phyloP scores from a whole-genome alignment of 2,888 invertebrate genomes.

The Folsomia candida region DNA sequence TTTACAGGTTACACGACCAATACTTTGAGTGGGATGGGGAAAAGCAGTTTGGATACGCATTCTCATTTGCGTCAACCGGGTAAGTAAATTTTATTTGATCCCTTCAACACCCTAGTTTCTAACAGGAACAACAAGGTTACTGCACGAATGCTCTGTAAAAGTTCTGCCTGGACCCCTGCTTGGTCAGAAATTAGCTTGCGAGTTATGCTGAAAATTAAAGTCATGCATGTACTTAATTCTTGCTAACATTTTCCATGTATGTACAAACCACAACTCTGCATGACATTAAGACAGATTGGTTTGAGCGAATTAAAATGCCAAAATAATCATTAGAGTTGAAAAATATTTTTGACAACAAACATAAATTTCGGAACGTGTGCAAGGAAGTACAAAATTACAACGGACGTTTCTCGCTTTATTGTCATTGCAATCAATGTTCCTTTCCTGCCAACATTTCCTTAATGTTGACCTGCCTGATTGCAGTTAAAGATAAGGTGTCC shows the following conservation, averaged over 20 bases:
- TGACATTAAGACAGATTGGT: not conserved
- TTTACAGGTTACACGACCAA: conserved; percentile 82
- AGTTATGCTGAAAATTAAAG: too few species aligned
- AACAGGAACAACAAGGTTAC: conserved; percentile 1
- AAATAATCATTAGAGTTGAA: too few species aligned
- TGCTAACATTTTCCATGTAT: too few species aligned
- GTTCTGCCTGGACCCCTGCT: too few species aligned
- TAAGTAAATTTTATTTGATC: conserved; percentile 55
- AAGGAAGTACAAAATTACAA: not conserved
- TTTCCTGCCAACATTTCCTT: conserved; percentile 50
- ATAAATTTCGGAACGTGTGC: too few species aligned
- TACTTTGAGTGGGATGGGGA: conserved; percentile 73
- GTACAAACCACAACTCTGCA: too few species aligned
- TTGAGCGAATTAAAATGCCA: not conserved
- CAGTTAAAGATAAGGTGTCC: conserved; percentile 42
- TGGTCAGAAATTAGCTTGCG: too few species aligned
- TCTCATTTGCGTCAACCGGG: conserved; percentile 87
- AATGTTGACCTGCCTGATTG: conserved; percentile 45
- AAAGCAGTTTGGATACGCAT: conserved; percentile 81
- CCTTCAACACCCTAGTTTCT: not conserved
- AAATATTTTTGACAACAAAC: too few species aligned
- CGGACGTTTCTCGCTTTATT: conserved; percentile 28
- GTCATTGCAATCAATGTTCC: conserved; percentile 50
- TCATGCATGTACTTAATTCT: too few species aligned
- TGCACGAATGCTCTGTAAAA: too few species aligned